Evolutionary conservation across 2,113 vertebrate genomes (phyloP).

Genomic region (Lamprotornis superbus): DNA sequence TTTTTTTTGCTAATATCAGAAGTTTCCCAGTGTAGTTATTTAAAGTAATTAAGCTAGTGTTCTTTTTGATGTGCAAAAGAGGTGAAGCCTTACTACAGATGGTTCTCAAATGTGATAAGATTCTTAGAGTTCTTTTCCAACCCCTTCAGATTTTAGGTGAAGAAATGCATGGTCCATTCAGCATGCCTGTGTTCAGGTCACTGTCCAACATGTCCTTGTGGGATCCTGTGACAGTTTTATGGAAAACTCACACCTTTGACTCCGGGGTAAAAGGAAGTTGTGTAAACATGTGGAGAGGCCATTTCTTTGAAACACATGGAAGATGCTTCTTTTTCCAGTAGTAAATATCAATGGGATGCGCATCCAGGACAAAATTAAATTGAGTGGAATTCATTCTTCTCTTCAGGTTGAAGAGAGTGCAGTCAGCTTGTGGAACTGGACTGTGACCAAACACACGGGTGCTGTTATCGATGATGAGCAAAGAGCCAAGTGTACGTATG

Average conservation of each 20-base stretch:
- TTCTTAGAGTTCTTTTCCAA: neutral
- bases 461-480: conserved; percentile 74
- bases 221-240: neutral
- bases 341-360: neutral
- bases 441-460: conserved; percentile 74
- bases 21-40: neutral
- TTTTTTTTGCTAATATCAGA: neutral
- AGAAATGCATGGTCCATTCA: neutral
- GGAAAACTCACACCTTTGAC: neutral
- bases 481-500: conserved; percentile 80
- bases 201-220: neutral
- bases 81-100: neutral
- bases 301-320: neutral
- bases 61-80: neutral
- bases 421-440: conserved; percentile 91
- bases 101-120: neutral
- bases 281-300: neutral
- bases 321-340: neutral
- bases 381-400: neutral
- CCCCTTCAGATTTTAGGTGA: neutral
- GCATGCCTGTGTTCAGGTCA: neutral
- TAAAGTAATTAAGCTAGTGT: neutral
- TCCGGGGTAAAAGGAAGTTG: neutral
- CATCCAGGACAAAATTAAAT: neutral
- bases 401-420: conserved; percentile 85